phyloP scores from a whole-genome alignment of 2,797 vertebrate species.

The Mionectes olivaceus region DNA sequence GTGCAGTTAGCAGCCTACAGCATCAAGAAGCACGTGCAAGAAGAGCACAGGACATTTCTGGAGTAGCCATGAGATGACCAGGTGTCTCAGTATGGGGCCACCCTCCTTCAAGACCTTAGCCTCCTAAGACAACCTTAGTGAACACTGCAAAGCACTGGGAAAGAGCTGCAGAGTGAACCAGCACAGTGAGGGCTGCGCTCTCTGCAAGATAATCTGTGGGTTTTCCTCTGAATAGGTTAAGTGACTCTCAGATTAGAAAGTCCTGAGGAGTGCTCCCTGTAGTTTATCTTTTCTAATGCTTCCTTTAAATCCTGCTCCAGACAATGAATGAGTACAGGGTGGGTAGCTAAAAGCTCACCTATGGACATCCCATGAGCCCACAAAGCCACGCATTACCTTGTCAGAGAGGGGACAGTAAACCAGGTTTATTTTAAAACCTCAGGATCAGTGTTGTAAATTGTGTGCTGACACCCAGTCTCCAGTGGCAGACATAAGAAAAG shows the following conservation, averaged over 20 bases:
- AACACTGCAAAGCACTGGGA: neutral
- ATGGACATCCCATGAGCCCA: neutral
- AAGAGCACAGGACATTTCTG: neutral
- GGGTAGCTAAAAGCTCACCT: neutral
- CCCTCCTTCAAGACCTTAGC: neutral
- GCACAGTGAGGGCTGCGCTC: fast-evolving
- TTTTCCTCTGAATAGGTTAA: neutral
- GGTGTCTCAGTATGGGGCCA: neutral
- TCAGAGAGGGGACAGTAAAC: neutral
- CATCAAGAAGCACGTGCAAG: neutral
- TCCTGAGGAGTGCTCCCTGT: neutral
- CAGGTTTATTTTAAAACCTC: neutral
- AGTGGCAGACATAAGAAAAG: neutral
- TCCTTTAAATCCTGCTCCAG: neutral
- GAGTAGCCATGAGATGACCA: neutral
- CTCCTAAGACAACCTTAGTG: neutral
- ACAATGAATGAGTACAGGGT: neutral
- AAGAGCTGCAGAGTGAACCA: neutral
- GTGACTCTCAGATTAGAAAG: neutral
- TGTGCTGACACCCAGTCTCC: neutral
- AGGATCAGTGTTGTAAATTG: neutral
- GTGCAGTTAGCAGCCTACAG: neutral
- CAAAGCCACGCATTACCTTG: neutral
- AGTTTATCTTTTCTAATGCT: neutral
- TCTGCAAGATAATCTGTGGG: neutral